A percentile compares a stretch with the other conserved stretches of the same genome.
These are phyloP conservation scores for Auanema sp. DNA, from an alignment of 2,888 invertebrate species.

Conservation along the genomic window DNA sequence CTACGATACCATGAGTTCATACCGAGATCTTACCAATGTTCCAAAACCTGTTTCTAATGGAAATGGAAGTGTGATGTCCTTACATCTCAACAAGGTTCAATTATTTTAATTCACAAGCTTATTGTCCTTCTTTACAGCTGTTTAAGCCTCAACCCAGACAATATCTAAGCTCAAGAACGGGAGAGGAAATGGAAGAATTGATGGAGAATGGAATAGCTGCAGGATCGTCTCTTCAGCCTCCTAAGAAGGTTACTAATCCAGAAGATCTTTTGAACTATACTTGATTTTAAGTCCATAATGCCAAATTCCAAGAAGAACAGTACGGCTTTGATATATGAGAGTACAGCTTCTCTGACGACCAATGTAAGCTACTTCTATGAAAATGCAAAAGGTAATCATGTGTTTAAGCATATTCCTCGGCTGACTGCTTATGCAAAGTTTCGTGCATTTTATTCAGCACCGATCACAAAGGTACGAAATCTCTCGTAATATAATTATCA, in stretches of 20 bases:
- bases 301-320: slow-evolving; percentile 20
- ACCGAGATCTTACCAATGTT: neutral
- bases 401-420: slow-evolving; percentile 16
- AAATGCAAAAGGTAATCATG: too few species aligned
- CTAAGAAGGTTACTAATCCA: too few species aligned
- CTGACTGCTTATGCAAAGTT: slow-evolving; percentile 67
- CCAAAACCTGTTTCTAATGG: slow-evolving; percentile 9
- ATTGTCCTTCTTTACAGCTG: slow-evolving; percentile 4
- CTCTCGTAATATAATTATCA: neutral
- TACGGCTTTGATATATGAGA: slow-evolving; percentile 11
- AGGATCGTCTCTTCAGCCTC: too few species aligned
- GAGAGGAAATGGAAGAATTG: slow-evolving; percentile 15
- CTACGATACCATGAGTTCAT: slow-evolving; percentile 17
- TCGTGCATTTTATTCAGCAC: slow-evolving; percentile 96
- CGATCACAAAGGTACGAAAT: slow-evolving; percentile 75
- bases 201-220: slow-evolving; percentile 16
- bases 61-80: slow-evolving; percentile 13
- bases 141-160: slow-evolving; percentile 2
- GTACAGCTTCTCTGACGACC: neutral
- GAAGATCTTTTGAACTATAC: too few species aligned
- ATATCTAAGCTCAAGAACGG: neutral
- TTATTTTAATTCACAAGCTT: neutral
- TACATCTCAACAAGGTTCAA: slow-evolving; percentile 16
- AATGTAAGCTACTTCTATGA: neutral
- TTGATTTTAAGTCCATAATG: neutral